Evolutionary conservation across 92 coral and sea anemone genomes (phyloP).

Genomic region (Porites evermanni): DNA sequence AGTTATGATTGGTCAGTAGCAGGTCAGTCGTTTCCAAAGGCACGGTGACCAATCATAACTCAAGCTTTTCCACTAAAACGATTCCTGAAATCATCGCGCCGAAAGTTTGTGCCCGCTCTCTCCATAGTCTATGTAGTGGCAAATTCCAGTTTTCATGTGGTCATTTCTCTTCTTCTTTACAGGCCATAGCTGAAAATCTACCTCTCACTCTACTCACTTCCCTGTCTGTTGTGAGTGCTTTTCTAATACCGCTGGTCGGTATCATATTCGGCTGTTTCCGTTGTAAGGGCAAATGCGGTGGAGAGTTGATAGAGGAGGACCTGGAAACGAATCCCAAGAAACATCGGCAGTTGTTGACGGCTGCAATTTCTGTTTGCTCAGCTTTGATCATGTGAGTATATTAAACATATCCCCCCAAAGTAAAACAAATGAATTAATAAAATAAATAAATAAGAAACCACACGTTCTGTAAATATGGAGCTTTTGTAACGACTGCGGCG

Average conservation of each 20-base stretch:
- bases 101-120: no score
- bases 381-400: constrained; percentile 79
- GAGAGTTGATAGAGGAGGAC: constrained; percentile 78
- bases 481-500: no score
- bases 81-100: no score
- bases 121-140: no score
- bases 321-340: constrained; percentile 77
- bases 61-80: no score
- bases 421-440: no score
- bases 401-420: not conserved
- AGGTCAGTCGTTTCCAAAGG: no score
- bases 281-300: constrained; percentile 83
- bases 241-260: constrained; percentile 77
- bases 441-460: no score
- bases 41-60: no score
- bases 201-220: constrained; percentile 72
- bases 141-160: not conserved
- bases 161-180: not conserved
- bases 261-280: constrained; percentile 77
- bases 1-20: not conserved
- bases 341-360: constrained; percentile 68
- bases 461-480: no score
- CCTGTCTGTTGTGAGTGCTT: constrained; percentile 65
- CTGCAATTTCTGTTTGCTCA: constrained; percentile 67
- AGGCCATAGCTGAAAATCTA: constrained; percentile 68